These are phyloP conservation scores for Apomyelois bistriatella DNA, from an alignment of 2,888 invertebrate genomes.

Conservation along the genomic window DNA sequence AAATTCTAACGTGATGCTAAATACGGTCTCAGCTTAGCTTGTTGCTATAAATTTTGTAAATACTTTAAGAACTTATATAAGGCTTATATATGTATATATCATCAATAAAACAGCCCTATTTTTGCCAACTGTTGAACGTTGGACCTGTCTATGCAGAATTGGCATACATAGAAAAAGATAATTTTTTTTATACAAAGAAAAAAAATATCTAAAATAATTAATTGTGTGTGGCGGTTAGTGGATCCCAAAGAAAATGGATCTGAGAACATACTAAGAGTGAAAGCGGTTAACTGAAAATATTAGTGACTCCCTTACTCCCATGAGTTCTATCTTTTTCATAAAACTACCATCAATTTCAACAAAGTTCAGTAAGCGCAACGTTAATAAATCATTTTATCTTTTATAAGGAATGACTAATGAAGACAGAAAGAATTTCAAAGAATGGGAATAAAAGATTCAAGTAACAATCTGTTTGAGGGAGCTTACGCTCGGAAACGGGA, in stretches of 20 bases:
- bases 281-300: neutral
- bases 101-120: too few species aligned
- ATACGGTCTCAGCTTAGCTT: constrained; percentile 17
- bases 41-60: too few species aligned
- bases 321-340: constrained; percentile 40
- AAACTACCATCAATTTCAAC: constrained; percentile 40
- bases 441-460: constrained; percentile 57
- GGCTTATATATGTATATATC: too few species aligned
- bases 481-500: constrained; percentile 30
- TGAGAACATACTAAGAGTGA: too few species aligned
- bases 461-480: constrained; percentile 47
- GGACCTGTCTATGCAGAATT: too few species aligned
- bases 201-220: too few species aligned
- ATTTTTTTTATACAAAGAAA: too few species aligned
- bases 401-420: constrained; percentile 64
- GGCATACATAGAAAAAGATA: too few species aligned
- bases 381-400: constrained; percentile 68
- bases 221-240: too few species aligned
- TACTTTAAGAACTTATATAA: too few species aligned
- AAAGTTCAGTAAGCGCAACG: constrained; percentile 34
- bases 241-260: too few species aligned
- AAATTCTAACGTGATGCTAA: constrained; percentile 31
- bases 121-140: too few species aligned
- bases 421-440: constrained; percentile 44
- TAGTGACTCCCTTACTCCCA: constrained; percentile 10